Evolutionary conservation across 2,888 invertebrate genomes (phyloP), one percentile per base, ranked within the genome.

Genomic region (Cantharis rustica): DNA sequence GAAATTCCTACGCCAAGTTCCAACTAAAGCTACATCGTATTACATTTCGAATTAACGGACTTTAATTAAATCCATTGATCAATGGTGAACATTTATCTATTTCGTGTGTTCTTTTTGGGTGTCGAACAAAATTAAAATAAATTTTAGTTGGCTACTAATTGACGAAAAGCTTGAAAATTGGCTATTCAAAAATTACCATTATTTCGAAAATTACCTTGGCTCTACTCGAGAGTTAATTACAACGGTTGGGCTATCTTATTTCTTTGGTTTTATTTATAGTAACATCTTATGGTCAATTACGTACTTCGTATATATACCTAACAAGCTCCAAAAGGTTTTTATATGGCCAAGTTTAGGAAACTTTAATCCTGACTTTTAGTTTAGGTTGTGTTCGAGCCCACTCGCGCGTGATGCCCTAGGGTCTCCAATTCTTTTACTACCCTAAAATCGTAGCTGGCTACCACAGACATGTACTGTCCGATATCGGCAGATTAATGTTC

Each of bases 401-500:
- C 66, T 66, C 64, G 72, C 72, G 66, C 72, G 72, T 72, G 72
- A 72, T 72, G 72, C 66, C 61, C 47, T 66, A 68, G 72, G 72
- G 64, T 71, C 73, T 17, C 23, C 73, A 69, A 73, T 73, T 73
- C 73, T 73, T 69, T 31, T 70, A 16, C 74, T 70, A 69, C 74
- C 74, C 74, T 23, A 20, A 61, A 70, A 70, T 62, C 47, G 20
- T 27, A 31, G 31, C 69, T 73, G 69, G 72, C 66, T 66, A 61
- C 66, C 72, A 47, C 20, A 20, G 16, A 17, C 62, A 26, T 68
- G 73, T 63, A 70, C 62, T 71, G 71, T 80, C 79, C 70, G 75
- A 76, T 80, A 80, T 80, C 79, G 68, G 75, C 72, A 75, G 78
- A 79, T 80, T 80, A 80, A 80, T 80, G 80, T 71, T 77, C 73